Evolutionary conservation across 2,797 vertebrate genomes (phyloP).

Genomic region (Pangasius sanitwongsei): DNA sequence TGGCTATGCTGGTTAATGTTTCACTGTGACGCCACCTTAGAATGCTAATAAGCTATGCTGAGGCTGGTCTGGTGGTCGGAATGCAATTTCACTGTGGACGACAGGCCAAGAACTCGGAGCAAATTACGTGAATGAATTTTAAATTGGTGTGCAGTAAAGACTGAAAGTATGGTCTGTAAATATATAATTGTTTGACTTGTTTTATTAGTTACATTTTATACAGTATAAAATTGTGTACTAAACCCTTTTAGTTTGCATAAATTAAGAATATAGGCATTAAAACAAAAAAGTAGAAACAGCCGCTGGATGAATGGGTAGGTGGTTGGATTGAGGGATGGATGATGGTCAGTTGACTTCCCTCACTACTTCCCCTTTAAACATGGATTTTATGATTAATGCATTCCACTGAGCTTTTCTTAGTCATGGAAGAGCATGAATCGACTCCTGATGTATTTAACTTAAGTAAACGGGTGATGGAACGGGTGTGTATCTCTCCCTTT

Average conservation of each 20-base stretch:
- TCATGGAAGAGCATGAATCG: conserved; percentile 29
- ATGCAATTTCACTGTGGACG: not conserved
- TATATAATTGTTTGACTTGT: not conserved
- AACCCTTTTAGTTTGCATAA: not conserved
- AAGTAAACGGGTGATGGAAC: conserved; percentile 14
- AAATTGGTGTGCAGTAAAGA: not conserved
- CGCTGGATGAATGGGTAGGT: too few species aligned
- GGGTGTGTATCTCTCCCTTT: not conserved
- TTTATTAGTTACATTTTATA: not conserved
- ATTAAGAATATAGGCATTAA: not conserved
- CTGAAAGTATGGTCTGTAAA: not conserved
- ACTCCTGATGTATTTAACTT: conserved; percentile 23
- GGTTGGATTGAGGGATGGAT: not conserved
- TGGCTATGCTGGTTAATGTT: too few species aligned
- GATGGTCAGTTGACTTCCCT: conserved; percentile 13
- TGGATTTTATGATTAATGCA: conserved; percentile 41
- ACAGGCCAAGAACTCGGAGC: not conserved
- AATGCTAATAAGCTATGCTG: too few species aligned
- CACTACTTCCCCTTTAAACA: conserved; percentile 4
- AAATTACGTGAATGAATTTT: not conserved
- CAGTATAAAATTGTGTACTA: not conserved
- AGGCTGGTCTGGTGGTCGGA: not conserved
- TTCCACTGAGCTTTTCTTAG: conserved; percentile 14
- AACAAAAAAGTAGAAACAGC: not conserved
- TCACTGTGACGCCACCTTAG: too few species aligned